A percentile compares a stretch with the other conserved stretches of the same genome.
Evolutionary conservation across 2,797 vertebrate genomes (phyloP).

Genomic region (Ceryle rudis): DNA sequence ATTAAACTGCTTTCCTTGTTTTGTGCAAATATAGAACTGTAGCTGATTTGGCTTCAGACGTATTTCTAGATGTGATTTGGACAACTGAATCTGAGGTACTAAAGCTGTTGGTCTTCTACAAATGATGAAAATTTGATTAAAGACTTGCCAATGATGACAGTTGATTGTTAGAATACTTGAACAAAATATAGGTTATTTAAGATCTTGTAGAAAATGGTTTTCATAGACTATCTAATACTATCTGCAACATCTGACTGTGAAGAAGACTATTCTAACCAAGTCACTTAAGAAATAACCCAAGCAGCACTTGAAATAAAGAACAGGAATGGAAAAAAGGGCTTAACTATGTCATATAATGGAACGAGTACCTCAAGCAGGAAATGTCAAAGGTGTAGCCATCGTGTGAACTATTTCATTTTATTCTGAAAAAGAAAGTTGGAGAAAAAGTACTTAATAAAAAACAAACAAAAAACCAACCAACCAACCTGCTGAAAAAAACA

Average conservation of each 20-base stretch:
- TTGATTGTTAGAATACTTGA: not conserved
- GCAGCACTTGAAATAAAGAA: not conserved
- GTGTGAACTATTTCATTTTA: not conserved
- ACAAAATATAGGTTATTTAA: not conserved
- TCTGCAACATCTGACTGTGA: not conserved
- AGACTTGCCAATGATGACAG: not conserved
- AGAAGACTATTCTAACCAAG: not conserved
- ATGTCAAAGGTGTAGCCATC: not conserved
- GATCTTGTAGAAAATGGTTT: not conserved
- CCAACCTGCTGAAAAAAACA: not conserved
- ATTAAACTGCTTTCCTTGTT: not conserved
- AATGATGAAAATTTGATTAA: not conserved
- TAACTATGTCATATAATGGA: not conserved
- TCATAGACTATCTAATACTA: not conserved
- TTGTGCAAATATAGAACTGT: not conserved
- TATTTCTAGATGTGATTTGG: not conserved
- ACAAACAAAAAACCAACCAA: not conserved
- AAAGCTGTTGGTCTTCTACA: not conserved
- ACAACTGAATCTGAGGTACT: not conserved
- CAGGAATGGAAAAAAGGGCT: not conserved
- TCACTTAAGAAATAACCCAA: not conserved
- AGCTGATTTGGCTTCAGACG: constrained; percentile 11
- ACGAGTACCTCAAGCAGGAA: not conserved
- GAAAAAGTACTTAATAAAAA: not conserved
- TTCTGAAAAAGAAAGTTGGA: not conserved